Base-by-base conservation (phyloP, 2,888 invertebrate species). In the Capitulum mitella region DNA sequence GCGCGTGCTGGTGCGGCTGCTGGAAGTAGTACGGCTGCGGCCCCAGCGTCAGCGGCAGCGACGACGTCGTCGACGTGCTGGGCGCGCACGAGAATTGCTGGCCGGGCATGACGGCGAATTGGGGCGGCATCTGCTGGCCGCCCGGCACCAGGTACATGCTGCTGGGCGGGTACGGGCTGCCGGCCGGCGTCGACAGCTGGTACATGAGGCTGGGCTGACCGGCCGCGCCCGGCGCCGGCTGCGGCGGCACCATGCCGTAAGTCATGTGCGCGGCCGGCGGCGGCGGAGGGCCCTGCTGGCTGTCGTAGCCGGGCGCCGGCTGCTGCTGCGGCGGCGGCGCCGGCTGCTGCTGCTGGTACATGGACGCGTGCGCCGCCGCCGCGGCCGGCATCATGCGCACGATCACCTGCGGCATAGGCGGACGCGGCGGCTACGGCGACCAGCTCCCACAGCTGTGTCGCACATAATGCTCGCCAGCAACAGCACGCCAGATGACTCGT, bases 81-180 rank as follows among this genome's bases (percentile, higher is more conserved):
- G 64, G 26, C 6, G 22, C 37, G 40, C 34, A 12, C 70, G 70
- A 34, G n/a, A 12, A n/a, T 29, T 1, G 51, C 26, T 14, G 58
- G 1, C 2, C n/a, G 40, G 37, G 70, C 70, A 70, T 70, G 6
- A 70, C 12, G 40, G 70, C 40, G 5, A 70, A 22, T 12, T 70
- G 70, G 8, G 37, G 40, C 70, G 70, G 22, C 70, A 64, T 26
- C 64, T 64, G 64, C 64, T 64, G 64, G 3, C 64, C 75, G 43
- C n/a, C 43, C 43, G 75, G 46, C 74, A 76, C n/a, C 76, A 46
- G 76, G 48, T 76, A 76, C n/a, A 76, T 26, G 46, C 48, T 76
- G 29, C 5, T 46, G 76, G 76, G 29, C 29, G 76, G 46, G 48
- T 46, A 46, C 16, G 26, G 46, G 3, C 29, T n/a, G n/a, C 29